Percentiles rank a stretch among this genome's conserved stretches.
Evolutionary conservation across 2,888 invertebrate genomes (phyloP).

Genomic region (Agriotes lineatus): DNA sequence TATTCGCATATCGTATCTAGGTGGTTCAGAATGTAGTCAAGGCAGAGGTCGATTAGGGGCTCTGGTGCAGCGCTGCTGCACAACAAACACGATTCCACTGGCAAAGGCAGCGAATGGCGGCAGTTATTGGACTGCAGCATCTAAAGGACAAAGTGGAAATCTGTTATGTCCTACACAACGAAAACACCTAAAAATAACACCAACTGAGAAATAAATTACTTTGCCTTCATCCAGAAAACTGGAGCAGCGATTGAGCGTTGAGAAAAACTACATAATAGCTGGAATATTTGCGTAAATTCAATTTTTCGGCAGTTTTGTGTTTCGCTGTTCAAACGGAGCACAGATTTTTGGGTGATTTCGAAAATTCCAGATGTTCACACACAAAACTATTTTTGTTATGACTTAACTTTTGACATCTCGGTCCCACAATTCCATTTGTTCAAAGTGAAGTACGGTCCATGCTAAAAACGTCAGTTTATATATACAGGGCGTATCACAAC

Average conservation of each 20-base stretch:
- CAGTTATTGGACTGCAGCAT: slow-evolving; percentile 61
- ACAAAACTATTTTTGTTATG: slow-evolving; percentile 62
- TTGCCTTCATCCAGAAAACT: slow-evolving; percentile 29
- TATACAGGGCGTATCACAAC: background rate
- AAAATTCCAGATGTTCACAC: slow-evolving; percentile 58
- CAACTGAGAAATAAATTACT: slow-evolving; percentile 33
- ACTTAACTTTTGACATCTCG: slow-evolving; percentile 58
- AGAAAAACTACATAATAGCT: slow-evolving; percentile 8
- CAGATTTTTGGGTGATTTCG: slow-evolving; percentile 41
- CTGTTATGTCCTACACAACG: slow-evolving; percentile 18
- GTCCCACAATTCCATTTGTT: slow-evolving; percentile 48
- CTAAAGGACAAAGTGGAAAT: slow-evolving; percentile 49
- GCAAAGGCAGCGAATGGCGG: slow-evolving; percentile 62
- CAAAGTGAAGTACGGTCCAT: background rate
- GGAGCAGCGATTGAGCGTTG: background rate
- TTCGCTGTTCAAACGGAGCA: slow-evolving; percentile 4
- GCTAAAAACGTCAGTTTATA: slow-evolving; percentile 1
- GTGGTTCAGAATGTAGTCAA: slow-evolving; percentile 74
- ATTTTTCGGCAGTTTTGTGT: background rate
- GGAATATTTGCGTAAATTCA: background rate
- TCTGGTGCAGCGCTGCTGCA: slow-evolving; percentile 69
- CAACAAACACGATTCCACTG: slow-evolving; percentile 63
- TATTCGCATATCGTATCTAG: slow-evolving; percentile 72
- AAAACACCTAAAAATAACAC: slow-evolving; percentile 38
- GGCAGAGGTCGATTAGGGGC: slow-evolving; percentile 74